Base-by-base conservation (phyloP, 2,888 invertebrate species). In the Ectemnius lituratus region DNA sequence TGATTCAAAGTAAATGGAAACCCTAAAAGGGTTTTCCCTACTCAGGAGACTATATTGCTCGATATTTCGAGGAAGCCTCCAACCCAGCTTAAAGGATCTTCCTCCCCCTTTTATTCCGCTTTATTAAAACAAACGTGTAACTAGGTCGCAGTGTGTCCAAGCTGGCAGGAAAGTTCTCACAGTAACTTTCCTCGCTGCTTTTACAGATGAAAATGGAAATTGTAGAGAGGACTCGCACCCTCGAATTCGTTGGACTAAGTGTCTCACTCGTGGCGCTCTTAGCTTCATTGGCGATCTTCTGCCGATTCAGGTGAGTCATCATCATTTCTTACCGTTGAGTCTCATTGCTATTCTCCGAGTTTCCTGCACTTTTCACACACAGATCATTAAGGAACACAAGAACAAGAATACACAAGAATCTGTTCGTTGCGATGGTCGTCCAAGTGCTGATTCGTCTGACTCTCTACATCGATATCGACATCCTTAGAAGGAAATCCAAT, bases 211-310 rank as follows among this genome's bases (percentile, higher is more conserved):
- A 94, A 87, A 92, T 95, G 62, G 92, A 93, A 83, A 95, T 96
- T 56, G 96, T 95, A 0, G 93, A 93, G 80, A 93, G 93, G 4
- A 96, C 96, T 0, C 92, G 96, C 66, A 93, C 93, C 14, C 91
- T 98, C 89, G 98, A 98, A 91, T 94, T 95, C 77, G 93, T 95
- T 23, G 98, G 98, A 1, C 93, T 97, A 57, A 94, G 94, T 68
- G 88, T 96, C 8, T 98, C 98, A 0, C 92, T 97, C 4, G 88
- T 96, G 14, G 94, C 96, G 0, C 91, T 98, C 37, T 88, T 95
- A 14, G 89, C 95, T 20, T 96, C 97, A 0, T 92, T 98, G 61
- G 91, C 94, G 64, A 97, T 98, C 81, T 98, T 97, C 91, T 94
- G 94, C 82, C 93, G 94, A 83, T 97, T 96, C 91, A 94, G 96